These are phyloP conservation scores for Amazona vittata DNA, from an alignment of 2,113 vertebrate species.

Conservation along the genomic window DNA sequence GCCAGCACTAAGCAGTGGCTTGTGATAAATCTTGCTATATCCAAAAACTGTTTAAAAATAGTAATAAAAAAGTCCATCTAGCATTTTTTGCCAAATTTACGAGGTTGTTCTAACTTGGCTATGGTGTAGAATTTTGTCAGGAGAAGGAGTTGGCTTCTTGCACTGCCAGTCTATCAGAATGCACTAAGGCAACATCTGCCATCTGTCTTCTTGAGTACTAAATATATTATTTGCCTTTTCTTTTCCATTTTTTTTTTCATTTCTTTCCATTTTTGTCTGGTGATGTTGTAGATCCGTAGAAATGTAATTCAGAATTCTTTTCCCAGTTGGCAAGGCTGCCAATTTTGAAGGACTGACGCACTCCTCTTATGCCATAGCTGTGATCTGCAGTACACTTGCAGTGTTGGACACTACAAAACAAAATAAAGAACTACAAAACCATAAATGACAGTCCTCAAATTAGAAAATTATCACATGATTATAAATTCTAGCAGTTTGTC, in stretches of 20 bases:
- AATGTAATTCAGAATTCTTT: conserved; percentile 29
- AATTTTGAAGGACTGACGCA: not conserved
- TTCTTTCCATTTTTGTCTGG: conserved; percentile 25
- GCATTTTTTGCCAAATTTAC: not conserved
- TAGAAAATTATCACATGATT: not conserved
- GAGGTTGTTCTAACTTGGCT: not conserved
- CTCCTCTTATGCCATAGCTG: not conserved
- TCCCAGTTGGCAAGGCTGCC: not conserved
- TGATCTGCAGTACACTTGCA: not conserved
- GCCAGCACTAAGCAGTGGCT: not conserved
- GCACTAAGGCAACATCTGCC: conserved; percentile 7
- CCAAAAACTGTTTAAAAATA: not conserved
- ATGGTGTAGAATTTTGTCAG: not conserved
- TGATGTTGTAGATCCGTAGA: not conserved
- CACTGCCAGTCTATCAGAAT: not conserved
- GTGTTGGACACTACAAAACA: not conserved
- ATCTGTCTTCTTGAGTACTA: not conserved
- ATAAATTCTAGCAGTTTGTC: not conserved
- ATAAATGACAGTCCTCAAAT: not conserved
- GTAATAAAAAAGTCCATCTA: not conserved
- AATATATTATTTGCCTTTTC: conserved; percentile 35
- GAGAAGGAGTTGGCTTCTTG: not conserved
- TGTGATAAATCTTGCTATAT: not conserved
- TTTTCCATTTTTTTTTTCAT: not conserved
- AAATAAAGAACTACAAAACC: not conserved